Percentiles rank a stretch among this genome's conserved stretches.
These are phyloP conservation scores for Pundamilia nyererei DNA, from an alignment of 2,113 vertebrate genomes.

Conservation along the genomic window DNA sequence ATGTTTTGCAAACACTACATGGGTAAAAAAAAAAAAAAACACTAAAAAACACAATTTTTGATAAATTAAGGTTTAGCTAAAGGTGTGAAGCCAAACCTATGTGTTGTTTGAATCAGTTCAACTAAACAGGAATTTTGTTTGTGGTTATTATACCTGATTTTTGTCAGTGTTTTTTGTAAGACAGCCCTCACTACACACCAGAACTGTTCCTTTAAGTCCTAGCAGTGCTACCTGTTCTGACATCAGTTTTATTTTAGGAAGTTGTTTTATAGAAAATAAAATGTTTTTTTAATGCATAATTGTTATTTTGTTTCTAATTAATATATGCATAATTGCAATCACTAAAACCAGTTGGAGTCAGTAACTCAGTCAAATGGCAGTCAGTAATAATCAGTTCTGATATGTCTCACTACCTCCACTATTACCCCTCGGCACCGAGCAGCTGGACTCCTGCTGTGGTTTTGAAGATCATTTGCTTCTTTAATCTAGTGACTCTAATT, in stretches of 20 bases:
- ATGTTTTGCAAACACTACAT: background rate
- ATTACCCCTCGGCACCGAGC: background rate
- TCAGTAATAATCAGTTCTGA: background rate
- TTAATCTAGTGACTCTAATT: constrained; percentile 37
- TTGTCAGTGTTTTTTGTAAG: background rate
- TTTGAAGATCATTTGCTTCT: constrained; percentile 39
- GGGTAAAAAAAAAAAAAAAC: background rate
- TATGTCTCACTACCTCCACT: background rate
- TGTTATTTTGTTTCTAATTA: background rate
- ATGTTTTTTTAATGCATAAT: background rate
- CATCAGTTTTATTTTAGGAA: background rate
- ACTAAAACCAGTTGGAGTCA: background rate
- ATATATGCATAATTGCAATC: background rate
- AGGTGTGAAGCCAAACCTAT: background rate
- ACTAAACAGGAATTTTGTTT: background rate
- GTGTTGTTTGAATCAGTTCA: background rate
- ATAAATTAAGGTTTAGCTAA: background rate
- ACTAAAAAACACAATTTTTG: too few species aligned
- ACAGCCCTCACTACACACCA: background rate
- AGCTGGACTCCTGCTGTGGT: constrained; percentile 30
- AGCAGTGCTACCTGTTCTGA: background rate
- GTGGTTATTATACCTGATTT: background rate
- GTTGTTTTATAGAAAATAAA: background rate
- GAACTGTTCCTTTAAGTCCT: background rate
- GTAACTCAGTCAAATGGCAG: background rate